These are phyloP conservation scores for Pomatorhinus ruficollis DNA, from an alignment of 2,113 vertebrate genomes.

Conservation along the genomic window DNA sequence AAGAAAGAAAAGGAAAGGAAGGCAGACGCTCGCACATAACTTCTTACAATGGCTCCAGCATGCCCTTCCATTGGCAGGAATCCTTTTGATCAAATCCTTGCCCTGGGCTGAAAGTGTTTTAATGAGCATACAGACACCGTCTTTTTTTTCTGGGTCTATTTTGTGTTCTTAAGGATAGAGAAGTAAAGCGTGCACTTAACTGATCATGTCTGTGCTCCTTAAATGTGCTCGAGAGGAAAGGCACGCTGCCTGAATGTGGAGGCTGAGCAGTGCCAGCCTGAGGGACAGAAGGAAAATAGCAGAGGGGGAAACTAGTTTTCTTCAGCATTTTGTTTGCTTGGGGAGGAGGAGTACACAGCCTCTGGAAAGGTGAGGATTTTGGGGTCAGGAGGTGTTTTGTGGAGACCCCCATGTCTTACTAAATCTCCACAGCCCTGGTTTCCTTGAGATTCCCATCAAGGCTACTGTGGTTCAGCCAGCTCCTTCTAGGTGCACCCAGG, in stretches of 20 bases:
- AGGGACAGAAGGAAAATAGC: conserved; percentile 27
- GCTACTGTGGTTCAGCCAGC: background rate
- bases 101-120: conserved; percentile 65
- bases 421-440: background rate
- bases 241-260: background rate
- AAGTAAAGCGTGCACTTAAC: conserved; percentile 65
- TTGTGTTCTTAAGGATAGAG: conserved; percentile 68
- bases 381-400: background rate
- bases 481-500: background rate
- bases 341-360: background rate
- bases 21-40: conserved; percentile 21
- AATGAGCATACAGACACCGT: conserved; percentile 61
- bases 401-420: background rate
- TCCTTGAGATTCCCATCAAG: background rate
- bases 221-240: background rate
- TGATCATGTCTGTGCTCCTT: conserved; percentile 24
- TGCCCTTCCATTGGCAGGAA: conserved; percentile 66
- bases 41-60: conserved; percentile 68
- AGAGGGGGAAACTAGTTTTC: conserved; percentile 16
- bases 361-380: background rate
- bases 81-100: conserved; percentile 72
- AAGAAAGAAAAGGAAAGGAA: conserved; percentile 67
- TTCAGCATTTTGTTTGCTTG: background rate
- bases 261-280: conserved; percentile 29
- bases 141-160: conserved; percentile 57